Conservation (phyloP, 2,888 invertebrate species). For the Metalampra italica region DNA sequence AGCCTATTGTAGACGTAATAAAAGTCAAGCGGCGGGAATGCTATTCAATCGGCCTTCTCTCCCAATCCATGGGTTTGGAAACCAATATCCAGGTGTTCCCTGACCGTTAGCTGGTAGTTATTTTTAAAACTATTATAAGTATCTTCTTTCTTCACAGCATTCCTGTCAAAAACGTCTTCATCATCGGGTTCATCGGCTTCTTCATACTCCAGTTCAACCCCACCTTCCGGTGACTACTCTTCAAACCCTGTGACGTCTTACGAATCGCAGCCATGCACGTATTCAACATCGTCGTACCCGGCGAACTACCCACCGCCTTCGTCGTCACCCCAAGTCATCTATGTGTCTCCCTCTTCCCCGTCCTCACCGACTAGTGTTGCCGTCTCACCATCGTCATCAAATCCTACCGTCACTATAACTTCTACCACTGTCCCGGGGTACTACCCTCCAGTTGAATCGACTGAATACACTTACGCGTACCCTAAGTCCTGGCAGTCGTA, state of each 20-base stretch:
- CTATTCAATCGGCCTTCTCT: no score
- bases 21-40: no score
- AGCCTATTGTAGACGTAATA: no score
- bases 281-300: slow-evolving; percentile 19
- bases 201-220: slow-evolving; percentile 19
- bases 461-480: neutral
- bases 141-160: slow-evolving; percentile 23
- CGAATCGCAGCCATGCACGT: slow-evolving; percentile 29
- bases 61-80: no score
- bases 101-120: no score
- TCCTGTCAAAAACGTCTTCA: slow-evolving; percentile 25
- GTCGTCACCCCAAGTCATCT: slow-evolving; percentile 37
- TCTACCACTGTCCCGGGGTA: slow-evolving; percentile 15
- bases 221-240: slow-evolving; percentile 10
- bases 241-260: slow-evolving; percentile 14
- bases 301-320: slow-evolving; percentile 16
- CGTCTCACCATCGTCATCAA: slow-evolving; percentile 24
- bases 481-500: neutral
- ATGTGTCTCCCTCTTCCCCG: slow-evolving; percentile 30
- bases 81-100: no score
- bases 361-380: slow-evolving; percentile 25
- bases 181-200: slow-evolving; percentile 11
- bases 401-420: slow-evolving; percentile 23
- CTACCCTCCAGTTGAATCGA: neutral
- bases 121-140: no score